Conservation (phyloP, 2,113 vertebrate genomes). For the Sarotherodon lohbergeri region DNA sequence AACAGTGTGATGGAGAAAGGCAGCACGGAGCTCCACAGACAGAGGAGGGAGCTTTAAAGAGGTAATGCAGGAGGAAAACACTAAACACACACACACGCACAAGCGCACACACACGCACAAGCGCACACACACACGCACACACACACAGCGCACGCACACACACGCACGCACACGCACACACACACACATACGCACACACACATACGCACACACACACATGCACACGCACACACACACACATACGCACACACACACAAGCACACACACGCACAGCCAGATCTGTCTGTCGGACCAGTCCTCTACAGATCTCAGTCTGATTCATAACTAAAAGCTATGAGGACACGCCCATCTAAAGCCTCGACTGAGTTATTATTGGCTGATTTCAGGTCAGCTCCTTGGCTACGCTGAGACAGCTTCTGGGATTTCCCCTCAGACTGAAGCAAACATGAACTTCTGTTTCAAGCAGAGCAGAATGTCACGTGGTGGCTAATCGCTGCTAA, state of each 20-base stretch:
- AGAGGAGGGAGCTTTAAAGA: background rate
- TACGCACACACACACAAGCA: rapidly evolving
- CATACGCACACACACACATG: no score
- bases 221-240: background rate
- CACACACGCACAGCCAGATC: rapidly evolving
- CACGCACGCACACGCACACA: background rate
- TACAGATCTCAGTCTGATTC: background rate
- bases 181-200: background rate
- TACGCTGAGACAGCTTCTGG: background rate
- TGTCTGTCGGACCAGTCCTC: rapidly evolving
- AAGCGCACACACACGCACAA: rapidly evolving
- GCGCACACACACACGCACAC: no score
- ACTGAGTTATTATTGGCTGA: background rate
- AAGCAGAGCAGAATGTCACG: background rate
- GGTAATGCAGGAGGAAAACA: background rate
- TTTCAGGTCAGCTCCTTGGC: background rate
- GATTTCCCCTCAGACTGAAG: background rate
- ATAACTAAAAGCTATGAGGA: background rate
- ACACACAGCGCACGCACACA: no score
- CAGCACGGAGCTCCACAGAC: background rate
- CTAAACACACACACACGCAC: background rate
- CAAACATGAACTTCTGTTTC: background rate
- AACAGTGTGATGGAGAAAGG: constrained; percentile 20
- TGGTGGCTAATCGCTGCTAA: background rate
- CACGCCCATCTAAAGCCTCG: background rate